These are phyloP conservation scores for Crotalus tigris DNA, from an alignment of 2,113 vertebrate species.

Conservation along the genomic window DNA sequence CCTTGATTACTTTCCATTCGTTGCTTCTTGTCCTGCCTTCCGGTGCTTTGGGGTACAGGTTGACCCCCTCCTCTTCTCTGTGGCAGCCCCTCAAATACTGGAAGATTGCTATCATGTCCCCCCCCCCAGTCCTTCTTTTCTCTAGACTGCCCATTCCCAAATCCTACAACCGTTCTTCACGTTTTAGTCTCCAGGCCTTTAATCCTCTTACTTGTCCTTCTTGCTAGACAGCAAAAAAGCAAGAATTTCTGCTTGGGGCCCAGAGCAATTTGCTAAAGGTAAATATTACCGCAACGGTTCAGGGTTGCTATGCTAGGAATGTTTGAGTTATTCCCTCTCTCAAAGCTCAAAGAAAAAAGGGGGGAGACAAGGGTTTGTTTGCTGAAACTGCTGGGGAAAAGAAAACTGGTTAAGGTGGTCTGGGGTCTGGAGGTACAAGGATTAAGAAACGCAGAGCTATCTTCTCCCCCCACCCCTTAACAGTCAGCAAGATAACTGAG, in stretches of 20 bases:
- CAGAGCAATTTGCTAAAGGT: not conserved
- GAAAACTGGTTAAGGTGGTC: not conserved
- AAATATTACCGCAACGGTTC: not conserved
- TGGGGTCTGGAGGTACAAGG: not conserved
- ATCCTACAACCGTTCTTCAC: not conserved
- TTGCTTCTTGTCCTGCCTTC: not conserved
- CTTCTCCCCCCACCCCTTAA: not conserved
- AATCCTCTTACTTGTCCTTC: not conserved
- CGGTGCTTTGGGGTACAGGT: rapidly evolving
- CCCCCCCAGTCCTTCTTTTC: not conserved
- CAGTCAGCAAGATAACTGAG: not conserved
- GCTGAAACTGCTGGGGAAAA: not conserved
- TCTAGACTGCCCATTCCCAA: not conserved
- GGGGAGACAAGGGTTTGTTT: not conserved
- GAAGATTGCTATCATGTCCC: not conserved
- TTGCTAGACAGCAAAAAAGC: not conserved
- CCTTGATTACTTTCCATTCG: not conserved
- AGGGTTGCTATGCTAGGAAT: not conserved
- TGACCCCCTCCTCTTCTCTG: not conserved
- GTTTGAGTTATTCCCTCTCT: too few species aligned
- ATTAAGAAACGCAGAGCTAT: not conserved
- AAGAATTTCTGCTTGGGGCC: not conserved
- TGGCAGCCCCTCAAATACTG: not conserved
- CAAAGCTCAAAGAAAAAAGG: too few species aligned
- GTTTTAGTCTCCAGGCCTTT: not conserved